Evolutionary conservation across 35 echinoderm and acorn worm genomes (phyloP), one percentile per base, ranked within the genome.

Genomic region (Nesometra sesokonis): DNA sequence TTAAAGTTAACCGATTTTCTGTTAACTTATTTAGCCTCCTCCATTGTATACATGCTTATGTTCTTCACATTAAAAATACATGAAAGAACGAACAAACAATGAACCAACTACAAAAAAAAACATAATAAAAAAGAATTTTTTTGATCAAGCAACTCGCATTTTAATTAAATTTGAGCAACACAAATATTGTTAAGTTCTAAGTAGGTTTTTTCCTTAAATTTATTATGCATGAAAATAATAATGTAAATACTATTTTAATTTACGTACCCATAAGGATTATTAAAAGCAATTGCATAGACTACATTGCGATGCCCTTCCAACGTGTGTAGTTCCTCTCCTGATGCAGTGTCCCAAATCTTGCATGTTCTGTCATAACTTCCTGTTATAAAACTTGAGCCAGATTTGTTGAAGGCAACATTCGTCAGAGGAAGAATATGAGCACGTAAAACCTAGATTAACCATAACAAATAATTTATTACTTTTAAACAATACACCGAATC

Each of bases 351-450:
- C 96, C 96, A 99, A 11, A 99, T 88, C 83, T 99, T 99, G 47
- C 96, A 99, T 13, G 96, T 94, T 86, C 96, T 89, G 79, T 99
- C 96, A 88, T 99, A 99, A 57, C 96, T 99, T 9, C 96, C 96
- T 29, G 96, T 99, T 85, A 99, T 99, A 78, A 99, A 99, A 78
- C 84, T 99, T 33, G 96, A 94, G 30, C 96, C 96, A 17, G 96
- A 94, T 85, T 99, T 99, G 88, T 99, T 94, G 88, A 99, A 94
- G 77, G 96, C 96, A 35, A 99, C 96, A 88, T 99, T 99, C 37
- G 96, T 99, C 47, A 99, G 86, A 21, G 96, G 92, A 83, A 99
- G 91, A 77, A 99, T 99, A 78, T 94, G 92, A 31, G 92, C 92
- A 88, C 96, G 87, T 15, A 98, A 88, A 32, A 93, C 88, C 92